Conservation (phyloP, 2,888 invertebrate genomes). For the Leptothorax acervorum region DNA sequence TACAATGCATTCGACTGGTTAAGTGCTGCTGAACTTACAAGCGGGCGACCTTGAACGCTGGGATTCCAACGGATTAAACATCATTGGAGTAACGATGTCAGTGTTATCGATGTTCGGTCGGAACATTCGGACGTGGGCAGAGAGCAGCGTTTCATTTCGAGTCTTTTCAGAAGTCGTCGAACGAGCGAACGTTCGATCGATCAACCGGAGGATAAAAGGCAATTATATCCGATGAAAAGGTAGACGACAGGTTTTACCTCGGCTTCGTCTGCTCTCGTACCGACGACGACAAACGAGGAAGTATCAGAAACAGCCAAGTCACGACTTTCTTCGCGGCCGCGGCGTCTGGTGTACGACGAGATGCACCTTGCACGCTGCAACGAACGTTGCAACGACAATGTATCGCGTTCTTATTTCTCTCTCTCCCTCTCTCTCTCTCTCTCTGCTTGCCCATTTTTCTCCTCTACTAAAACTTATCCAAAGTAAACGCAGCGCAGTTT, state of each 20-base stretch:
- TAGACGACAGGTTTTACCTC: slow-evolving; percentile 54
- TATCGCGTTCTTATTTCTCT: slow-evolving; percentile 60
- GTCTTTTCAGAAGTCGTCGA: slow-evolving; percentile 29
- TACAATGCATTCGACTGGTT: slow-evolving; percentile 27
- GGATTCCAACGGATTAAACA: slow-evolving; percentile 45
- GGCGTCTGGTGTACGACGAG: slow-evolving; percentile 52
- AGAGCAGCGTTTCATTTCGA: slow-evolving; percentile 17
- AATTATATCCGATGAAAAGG: slow-evolving; percentile 65
- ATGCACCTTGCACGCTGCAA: slow-evolving; percentile 68
- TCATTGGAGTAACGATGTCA: slow-evolving; percentile 43
- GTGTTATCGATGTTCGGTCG: slow-evolving; percentile 30
- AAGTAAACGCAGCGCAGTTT: slow-evolving; percentile 47
- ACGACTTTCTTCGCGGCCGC: slow-evolving; percentile 71
- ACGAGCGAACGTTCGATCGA: slow-evolving; percentile 48
- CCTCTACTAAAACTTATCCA: slow-evolving; percentile 42
- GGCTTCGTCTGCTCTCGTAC: slow-evolving; percentile 34
- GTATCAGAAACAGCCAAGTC: slow-evolving; percentile 71
- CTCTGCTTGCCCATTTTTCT: slow-evolving; percentile 37
- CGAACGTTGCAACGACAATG: slow-evolving; percentile 56
- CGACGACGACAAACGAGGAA: slow-evolving; percentile 67
- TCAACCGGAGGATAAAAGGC: slow-evolving; percentile 58
- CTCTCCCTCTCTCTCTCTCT: neutral
- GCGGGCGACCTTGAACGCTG: slow-evolving; percentile 19
- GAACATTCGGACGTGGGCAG: slow-evolving; percentile 13
- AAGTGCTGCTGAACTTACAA: neutral